Evolutionary conservation across 2,113 vertebrate genomes (phyloP).

Genomic region (Arothron firmamentum): DNA sequence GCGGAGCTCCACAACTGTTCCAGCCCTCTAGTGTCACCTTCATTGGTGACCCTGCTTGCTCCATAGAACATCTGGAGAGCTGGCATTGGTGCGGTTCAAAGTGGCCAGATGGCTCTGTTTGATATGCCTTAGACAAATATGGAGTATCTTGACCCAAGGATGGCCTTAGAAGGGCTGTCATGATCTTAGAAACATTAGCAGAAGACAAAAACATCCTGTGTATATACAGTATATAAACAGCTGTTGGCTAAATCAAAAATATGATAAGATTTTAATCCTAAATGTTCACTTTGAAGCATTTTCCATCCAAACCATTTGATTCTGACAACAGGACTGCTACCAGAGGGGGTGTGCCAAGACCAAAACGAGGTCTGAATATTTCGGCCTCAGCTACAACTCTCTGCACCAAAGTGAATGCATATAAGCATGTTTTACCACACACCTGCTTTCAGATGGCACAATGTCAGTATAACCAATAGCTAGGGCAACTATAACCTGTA

Average conservation of each 20-base stretch:
- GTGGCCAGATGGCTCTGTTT: constrained; percentile 47
- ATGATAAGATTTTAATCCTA: neutral
- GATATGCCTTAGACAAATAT: constrained; percentile 35
- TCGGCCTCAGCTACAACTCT: constrained; percentile 38
- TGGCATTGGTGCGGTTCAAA: constrained; percentile 39
- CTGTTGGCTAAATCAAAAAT: no score
- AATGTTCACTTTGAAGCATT: constrained; percentile 29
- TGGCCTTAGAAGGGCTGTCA: constrained; percentile 8
- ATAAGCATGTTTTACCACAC: constrained; percentile 56
- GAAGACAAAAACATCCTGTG: constrained; percentile 8
- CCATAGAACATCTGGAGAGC: constrained; percentile 72
- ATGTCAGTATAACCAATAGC: constrained; percentile 52
- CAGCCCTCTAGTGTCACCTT: constrained; percentile 54
- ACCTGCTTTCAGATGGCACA: constrained; percentile 41
- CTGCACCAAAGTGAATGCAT: constrained; percentile 60
- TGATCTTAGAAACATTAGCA: constrained; percentile 8
- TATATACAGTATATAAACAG: no score
- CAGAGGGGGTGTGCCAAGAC: neutral
- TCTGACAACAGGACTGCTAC: constrained; percentile 47
- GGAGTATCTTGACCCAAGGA: constrained; percentile 16
- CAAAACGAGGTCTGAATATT: constrained; percentile 5
- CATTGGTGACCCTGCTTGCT: constrained; percentile 64
- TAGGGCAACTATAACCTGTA: constrained; percentile 59
- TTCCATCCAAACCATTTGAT: constrained; percentile 24
- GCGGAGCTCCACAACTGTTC: constrained; percentile 66